These are phyloP conservation scores for Tetanocera ferruginea DNA, from an alignment of 2,888 invertebrate species.

Conservation along the genomic window DNA sequence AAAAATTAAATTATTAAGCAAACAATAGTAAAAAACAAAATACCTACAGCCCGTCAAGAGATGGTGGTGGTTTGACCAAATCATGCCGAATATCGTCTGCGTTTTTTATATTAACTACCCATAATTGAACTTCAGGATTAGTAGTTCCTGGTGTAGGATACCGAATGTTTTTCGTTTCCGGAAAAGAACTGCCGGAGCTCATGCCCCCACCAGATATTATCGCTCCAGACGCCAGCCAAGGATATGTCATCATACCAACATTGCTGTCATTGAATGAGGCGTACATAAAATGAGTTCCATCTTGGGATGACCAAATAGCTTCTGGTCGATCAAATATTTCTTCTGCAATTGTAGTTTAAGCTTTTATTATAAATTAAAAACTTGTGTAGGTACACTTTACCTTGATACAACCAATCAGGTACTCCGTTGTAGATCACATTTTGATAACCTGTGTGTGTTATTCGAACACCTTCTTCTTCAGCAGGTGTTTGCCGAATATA, in stretches of 20 bases:
- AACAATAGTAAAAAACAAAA: neutral
- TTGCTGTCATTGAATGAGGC: slow-evolving; percentile 88
- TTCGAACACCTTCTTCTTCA: slow-evolving; percentile 76
- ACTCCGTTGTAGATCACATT: slow-evolving; percentile 91
- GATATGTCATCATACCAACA: slow-evolving; percentile 83
- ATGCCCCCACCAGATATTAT: slow-evolving; percentile 74
- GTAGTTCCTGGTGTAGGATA: slow-evolving; percentile 91
- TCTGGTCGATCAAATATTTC: slow-evolving; percentile 86
- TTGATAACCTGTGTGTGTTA: slow-evolving; percentile 84
- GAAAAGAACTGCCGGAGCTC: slow-evolving; percentile 78
- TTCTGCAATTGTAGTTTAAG: slow-evolving; percentile 73
- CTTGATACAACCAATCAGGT: slow-evolving; percentile 97
- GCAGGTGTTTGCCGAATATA: slow-evolving; percentile 84
- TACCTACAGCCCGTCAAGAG: slow-evolving; percentile 85
- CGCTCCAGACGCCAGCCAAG: slow-evolving; percentile 82
- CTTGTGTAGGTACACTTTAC: slow-evolving; percentile 69
- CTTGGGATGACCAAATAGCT: slow-evolving; percentile 89
- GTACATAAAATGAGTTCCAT: slow-evolving; percentile 87
- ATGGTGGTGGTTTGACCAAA: slow-evolving; percentile 81
- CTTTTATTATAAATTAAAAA: neutral
- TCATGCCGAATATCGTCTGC: slow-evolving; percentile 75
- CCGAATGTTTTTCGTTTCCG: slow-evolving; percentile 82
- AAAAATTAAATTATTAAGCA: neutral
- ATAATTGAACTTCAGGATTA: slow-evolving; percentile 87
- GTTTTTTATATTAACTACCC: slow-evolving; percentile 83